Evolutionary conservation across 2,888 invertebrate genomes (phyloP).

Genomic region (Tenthredo amoena): DNA sequence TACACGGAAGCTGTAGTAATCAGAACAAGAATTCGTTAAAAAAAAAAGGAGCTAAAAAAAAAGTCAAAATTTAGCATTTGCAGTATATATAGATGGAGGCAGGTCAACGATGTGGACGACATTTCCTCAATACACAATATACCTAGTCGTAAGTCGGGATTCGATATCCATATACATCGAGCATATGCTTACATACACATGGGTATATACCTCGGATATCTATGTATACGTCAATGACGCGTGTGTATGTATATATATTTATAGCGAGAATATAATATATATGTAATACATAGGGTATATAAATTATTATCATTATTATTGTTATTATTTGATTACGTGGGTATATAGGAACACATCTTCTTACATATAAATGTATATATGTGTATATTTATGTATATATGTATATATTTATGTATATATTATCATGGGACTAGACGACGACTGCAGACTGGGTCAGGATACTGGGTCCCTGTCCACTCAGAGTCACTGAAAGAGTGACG

Average conservation of each 20-base stretch:
- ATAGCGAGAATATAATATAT: too few species aligned
- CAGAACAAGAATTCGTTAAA: too few species aligned
- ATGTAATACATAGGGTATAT: too few species aligned
- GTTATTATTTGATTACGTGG: too few species aligned
- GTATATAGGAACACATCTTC: not conserved
- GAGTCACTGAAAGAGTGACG: slow-evolving; percentile 24
- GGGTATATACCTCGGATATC: not conserved
- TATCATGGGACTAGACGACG: not conserved
- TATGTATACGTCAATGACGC: too few species aligned
- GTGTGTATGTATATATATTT: too few species aligned
- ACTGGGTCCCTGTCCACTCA: slow-evolving; percentile 25
- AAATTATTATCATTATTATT: too few species aligned
- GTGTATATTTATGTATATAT: not conserved
- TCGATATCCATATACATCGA: not conserved
- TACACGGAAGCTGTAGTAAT: too few species aligned
- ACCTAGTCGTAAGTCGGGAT: not conserved
- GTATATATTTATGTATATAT: not conserved
- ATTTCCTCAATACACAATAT: not conserved
- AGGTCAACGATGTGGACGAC: not conserved
- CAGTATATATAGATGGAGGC: not conserved
- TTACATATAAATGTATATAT: not conserved
- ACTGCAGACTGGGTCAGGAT: slow-evolving; percentile 29
- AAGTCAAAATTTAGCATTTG: not conserved
- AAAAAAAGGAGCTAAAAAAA: not conserved
- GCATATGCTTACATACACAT: not conserved